A percentile compares a stretch with the other conserved stretches of the same genome.
Evolutionary conservation across 2,113 vertebrate genomes (phyloP).

Genomic region (Misgurnus mizolepis): DNA sequence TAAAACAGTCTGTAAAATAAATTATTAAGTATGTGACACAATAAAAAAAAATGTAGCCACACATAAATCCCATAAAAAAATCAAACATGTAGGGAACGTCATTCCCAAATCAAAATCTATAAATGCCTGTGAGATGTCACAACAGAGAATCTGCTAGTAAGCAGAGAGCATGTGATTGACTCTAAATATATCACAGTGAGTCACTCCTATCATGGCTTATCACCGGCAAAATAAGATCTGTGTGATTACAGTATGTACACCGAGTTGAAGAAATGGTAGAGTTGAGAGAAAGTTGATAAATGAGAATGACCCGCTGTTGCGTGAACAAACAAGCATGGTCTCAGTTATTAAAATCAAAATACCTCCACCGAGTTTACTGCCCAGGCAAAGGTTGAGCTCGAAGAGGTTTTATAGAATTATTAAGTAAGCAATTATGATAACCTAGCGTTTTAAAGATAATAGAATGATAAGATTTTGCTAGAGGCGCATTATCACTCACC

Average conservation of each 20-base stretch:
- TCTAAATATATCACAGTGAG: constrained; percentile 11
- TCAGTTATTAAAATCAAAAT: constrained; percentile 67
- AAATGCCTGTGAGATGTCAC: constrained; percentile 7
- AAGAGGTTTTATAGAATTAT: constrained; percentile 81
- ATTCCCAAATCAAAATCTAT: background rate
- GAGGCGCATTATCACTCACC: constrained; percentile 52
- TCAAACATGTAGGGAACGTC: background rate
- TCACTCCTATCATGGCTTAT: constrained; percentile 35
- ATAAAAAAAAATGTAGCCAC: too few relatives aligned
- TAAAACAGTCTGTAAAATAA: too few relatives aligned
- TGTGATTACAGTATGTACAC: constrained; percentile 1
- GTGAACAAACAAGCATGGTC: constrained; percentile 13
- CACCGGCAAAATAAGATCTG: constrained; percentile 12
- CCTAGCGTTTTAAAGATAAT: constrained; percentile 79
- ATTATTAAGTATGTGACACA: too few relatives aligned
- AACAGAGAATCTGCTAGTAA: background rate
- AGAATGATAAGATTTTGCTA: constrained; percentile 76
- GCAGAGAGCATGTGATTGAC: background rate
- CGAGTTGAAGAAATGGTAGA: background rate
- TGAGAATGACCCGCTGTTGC: background rate
- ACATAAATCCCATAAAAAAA: background rate
- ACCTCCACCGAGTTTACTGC: constrained; percentile 72
- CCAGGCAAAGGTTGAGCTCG: constrained; percentile 66
- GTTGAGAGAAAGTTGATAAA: constrained; percentile 3
- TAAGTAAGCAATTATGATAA: constrained; percentile 87